Evolutionary conservation across 2,888 invertebrate genomes (phyloP).

Genomic region (Eulithis prunata): DNA sequence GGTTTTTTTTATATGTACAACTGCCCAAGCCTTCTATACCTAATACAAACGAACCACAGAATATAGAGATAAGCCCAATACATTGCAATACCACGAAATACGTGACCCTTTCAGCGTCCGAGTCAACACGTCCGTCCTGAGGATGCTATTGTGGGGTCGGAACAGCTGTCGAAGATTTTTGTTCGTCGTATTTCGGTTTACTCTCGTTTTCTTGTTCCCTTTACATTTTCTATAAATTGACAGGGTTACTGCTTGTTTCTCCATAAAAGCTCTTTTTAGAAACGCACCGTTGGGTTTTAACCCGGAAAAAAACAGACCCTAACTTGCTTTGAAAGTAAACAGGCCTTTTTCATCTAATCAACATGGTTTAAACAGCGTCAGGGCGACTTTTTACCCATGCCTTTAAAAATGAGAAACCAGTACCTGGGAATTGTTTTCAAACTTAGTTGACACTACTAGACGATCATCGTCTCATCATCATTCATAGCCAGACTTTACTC

Average conservation of each 20-base stretch:
- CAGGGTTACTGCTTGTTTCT: neutral
- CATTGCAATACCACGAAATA: conserved; percentile 31
- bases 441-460: no score
- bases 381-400: no score
- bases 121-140: conserved; percentile 30
- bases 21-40: conserved; percentile 12
- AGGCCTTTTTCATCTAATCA: no score
- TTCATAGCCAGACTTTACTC: no score
- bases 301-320: neutral
- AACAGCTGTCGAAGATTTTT: conserved; percentile 35
- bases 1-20: neutral
- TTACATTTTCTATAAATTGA: conserved; percentile 7
- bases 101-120: conserved; percentile 34
- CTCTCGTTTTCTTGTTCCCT: conserved; percentile 10
- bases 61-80: conserved; percentile 28
- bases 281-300: neutral
- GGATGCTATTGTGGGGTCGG: conserved; percentile 30
- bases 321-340: neutral
- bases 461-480: no score
- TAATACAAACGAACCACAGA: conserved; percentile 27
- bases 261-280: neutral
- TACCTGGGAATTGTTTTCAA: no score
- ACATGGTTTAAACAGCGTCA: no score
- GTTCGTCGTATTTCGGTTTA: conserved; percentile 24
- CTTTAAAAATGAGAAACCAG: no score